A percentile compares a stretch with the other conserved stretches of the same genome.
Evolutionary conservation across 2,113 vertebrate species (phyloP).

Genomic region (Pyrgilauda ruficollis): DNA sequence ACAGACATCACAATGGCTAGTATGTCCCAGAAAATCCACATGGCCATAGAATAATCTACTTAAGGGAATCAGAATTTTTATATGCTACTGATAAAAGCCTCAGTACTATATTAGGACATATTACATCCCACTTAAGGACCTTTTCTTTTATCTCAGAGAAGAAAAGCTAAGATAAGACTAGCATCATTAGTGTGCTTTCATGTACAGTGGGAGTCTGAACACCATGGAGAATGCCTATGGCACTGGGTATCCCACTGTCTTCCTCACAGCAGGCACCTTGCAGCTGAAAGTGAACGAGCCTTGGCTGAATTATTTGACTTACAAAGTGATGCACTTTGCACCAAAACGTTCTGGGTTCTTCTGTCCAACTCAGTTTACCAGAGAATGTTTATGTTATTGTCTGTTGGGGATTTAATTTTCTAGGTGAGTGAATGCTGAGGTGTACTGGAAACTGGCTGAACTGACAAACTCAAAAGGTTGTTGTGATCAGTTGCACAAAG

Average conservation of each 20-base stretch:
- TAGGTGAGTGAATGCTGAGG: background rate
- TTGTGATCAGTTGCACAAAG: background rate
- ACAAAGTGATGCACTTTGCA: background rate
- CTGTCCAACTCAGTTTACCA: background rate
- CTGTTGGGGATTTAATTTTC: background rate
- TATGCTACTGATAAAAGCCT: background rate
- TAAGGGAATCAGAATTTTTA: background rate
- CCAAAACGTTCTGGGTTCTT: background rate
- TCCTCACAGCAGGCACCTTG: background rate
- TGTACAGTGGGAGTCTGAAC: background rate
- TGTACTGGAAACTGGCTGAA: background rate
- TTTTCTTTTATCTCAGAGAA: background rate
- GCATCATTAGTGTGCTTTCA: accelerated
- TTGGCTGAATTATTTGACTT: background rate
- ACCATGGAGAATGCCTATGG: background rate
- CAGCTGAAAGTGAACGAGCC: background rate
- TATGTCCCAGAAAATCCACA: background rate
- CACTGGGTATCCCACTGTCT: background rate
- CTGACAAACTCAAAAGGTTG: background rate
- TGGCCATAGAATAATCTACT: background rate
- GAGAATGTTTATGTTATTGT: background rate
- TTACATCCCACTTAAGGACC: background rate
- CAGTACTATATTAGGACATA: background rate
- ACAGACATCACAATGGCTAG: background rate
- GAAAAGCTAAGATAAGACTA: background rate